These are phyloP conservation scores for Nasua narica DNA, from an alignment of 2,797 vertebrate genomes.

Conservation along the genomic window DNA sequence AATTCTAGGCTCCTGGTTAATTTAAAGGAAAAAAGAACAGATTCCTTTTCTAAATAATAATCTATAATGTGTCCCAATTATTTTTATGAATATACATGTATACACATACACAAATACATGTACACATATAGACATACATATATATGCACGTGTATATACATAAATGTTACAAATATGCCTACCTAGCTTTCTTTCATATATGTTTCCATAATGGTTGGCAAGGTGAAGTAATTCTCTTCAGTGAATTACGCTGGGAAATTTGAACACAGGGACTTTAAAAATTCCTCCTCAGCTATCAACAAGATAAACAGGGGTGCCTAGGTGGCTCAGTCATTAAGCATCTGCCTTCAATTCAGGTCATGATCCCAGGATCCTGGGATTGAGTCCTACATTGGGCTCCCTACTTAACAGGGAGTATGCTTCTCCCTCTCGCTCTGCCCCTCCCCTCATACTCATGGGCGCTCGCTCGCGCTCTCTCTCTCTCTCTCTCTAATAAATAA, in stretches of 20 bases:
- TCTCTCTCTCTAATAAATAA: too few relatives aligned
- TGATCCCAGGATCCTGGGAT: too few relatives aligned
- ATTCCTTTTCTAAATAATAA: constrained; percentile 13
- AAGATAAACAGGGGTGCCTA: not conserved
- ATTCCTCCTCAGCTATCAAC: not conserved
- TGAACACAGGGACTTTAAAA: not conserved
- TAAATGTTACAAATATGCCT: not conserved
- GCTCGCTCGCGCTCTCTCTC: too few relatives aligned
- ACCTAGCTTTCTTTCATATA: not conserved
- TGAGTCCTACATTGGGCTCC: too few relatives aligned
- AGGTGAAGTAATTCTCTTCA: not conserved
- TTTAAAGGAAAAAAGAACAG: constrained; percentile 14
- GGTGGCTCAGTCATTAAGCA: not conserved
- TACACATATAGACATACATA: not conserved
- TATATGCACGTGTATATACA: not conserved
- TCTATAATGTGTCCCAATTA: not conserved
- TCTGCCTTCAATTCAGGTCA: too few relatives aligned
- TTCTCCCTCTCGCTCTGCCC: too few relatives aligned
- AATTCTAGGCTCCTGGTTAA: not conserved
- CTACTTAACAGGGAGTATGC: too few relatives aligned
- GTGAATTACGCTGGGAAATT: not conserved
- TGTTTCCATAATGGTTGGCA: constrained; percentile 31
- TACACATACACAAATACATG: not conserved
- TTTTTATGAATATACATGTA: not conserved
- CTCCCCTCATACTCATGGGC: too few relatives aligned